phyloP scores from a whole-genome alignment of 1,140 invertebrate species.

The Neodiprion virginianus region DNA sequence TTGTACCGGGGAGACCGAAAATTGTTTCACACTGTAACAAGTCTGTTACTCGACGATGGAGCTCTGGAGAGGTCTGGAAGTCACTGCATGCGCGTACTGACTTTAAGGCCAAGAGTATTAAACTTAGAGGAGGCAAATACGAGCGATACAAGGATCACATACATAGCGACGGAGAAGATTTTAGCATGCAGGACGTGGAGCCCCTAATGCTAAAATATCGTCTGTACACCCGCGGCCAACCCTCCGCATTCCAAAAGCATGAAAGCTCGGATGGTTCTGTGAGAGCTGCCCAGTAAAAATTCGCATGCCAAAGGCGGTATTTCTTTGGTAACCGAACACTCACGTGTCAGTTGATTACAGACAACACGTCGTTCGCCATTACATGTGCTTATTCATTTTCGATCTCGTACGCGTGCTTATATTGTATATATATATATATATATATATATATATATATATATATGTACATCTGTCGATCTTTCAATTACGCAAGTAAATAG shows the following conservation, averaged over 20 bases:
- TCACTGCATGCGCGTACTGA: not conserved
- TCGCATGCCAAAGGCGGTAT: not conserved
- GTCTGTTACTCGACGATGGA: not conserved
- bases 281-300: not conserved
- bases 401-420: constrained; percentile 2
- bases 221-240: constrained; percentile 21
- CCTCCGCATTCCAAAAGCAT: not conserved
- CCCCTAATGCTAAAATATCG: constrained; percentile 45
- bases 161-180: constrained; percentile 18
- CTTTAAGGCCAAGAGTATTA: not conserved
- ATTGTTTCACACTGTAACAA: too few relatives aligned
- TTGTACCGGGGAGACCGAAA: too few relatives aligned
- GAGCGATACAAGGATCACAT: not conserved
- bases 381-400: constrained; percentile 10
- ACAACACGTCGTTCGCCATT: not conserved
- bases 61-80: not conserved
- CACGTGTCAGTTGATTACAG: not conserved
- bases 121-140: not conserved
- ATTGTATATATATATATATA: not conserved
- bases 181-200: constrained; percentile 38
- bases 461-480: constrained; percentile 20
- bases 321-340: not conserved
- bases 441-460: constrained; percentile 13
- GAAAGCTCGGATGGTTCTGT: not conserved
- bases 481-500: constrained; percentile 11